Conservation (phyloP, 2,888 invertebrate genomes). For the Scaptomyza flava region DNA sequence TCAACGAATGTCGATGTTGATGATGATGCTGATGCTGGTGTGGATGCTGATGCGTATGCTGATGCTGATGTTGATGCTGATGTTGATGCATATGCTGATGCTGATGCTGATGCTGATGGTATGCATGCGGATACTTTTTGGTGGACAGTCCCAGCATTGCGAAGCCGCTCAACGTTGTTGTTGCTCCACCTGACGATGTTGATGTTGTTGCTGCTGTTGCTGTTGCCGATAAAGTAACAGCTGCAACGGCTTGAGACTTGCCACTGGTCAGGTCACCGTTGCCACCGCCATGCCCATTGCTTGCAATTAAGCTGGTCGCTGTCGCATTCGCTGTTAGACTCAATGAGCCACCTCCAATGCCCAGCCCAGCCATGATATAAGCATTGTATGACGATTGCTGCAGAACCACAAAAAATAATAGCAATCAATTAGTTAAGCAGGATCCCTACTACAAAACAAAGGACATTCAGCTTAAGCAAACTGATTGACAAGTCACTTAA, state of each 20-base stretch:
- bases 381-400: conserved; percentile 81
- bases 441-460: background rate
- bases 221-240: conserved; percentile 7
- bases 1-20: conserved; percentile 77
- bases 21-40: conserved; percentile 61
- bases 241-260: conserved; percentile 9
- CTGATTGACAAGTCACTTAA: no score
- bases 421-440: background rate
- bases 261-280: conserved; percentile 38
- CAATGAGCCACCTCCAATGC: conserved; percentile 77
- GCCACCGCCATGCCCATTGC: conserved; percentile 39
- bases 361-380: conserved; percentile 79
- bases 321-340: conserved; percentile 51
- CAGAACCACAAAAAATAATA: background rate
- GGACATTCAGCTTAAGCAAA: no score
- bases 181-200: conserved; percentile 16
- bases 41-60: conserved; percentile 73
- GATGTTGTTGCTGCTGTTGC: conserved; percentile 13
- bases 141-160: conserved; percentile 62
- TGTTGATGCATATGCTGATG: conserved; percentile 66
- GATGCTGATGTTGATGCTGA: conserved; percentile 72
- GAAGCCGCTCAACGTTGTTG: conserved; percentile 58
- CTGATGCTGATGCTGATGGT: conserved; percentile 71
- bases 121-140: conserved; percentile 61
- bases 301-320: conserved; percentile 33